A percentile compares a stretch with the other conserved stretches of the same genome.
Evolutionary conservation across 2,797 vertebrate genomes (phyloP).

Genomic region (Tapera naevia): DNA sequence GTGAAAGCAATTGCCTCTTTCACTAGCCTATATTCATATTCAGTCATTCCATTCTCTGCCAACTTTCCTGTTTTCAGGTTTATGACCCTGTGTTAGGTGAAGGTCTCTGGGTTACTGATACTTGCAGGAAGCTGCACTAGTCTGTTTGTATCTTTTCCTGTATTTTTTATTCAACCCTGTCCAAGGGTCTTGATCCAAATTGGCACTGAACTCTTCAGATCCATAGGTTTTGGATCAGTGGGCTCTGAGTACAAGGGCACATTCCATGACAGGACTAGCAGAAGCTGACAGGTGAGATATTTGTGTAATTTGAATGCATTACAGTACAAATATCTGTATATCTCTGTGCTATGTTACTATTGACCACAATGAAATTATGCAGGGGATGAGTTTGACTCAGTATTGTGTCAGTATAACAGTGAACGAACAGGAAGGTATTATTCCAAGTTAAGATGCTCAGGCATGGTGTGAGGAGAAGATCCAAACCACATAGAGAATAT

Average conservation of each 20-base stretch:
- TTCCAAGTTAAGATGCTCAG: neutral
- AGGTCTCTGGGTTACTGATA: neutral
- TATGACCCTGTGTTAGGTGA: neutral
- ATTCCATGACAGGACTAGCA: neutral
- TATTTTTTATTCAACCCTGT: neutral
- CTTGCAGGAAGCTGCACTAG: neutral
- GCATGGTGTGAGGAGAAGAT: neutral
- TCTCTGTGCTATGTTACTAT: neutral
- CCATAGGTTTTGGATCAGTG: neutral
- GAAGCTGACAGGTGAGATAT: neutral
- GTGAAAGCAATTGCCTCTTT: conserved; percentile 20
- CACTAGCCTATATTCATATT: neutral
- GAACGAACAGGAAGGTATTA: neutral
- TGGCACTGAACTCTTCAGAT: neutral
- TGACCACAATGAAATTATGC: neutral
- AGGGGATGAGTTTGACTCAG: neutral
- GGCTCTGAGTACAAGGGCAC: neutral
- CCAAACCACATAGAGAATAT: neutral
- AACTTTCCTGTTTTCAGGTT: neutral
- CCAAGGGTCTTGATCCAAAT: neutral
- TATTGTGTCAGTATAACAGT: neutral
- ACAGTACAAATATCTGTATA: neutral
- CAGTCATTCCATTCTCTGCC: neutral
- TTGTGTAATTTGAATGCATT: neutral
- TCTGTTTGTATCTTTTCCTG: neutral